Evolutionary conservation across 2,888 invertebrate genomes (phyloP), one percentile per base, ranked within the genome.

Genomic region (Rhaphigaster nebulosa): DNA sequence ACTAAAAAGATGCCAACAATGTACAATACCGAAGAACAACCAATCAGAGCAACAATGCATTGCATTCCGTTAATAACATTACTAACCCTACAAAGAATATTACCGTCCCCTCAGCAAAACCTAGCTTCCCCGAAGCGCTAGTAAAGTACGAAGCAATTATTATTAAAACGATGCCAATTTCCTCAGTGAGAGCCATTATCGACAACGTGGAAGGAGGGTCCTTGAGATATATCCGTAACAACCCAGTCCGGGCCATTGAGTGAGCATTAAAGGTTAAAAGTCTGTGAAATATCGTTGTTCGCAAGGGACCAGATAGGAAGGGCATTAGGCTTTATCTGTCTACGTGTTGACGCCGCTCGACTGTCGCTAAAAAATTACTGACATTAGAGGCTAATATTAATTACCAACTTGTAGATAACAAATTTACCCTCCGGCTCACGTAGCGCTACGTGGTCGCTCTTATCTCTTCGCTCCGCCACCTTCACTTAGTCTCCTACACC

Each of bases 191-290:
- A 84, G 84, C 45, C 84, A 84, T 84, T 84, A 84, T 80, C 38
- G 80, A 38, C 26, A 26, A 34, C 76, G 76, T 1, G 41, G 80
- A 41, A 50, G 45, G 45, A 45, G 45, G n/a, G 45, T 84, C 84
- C 84, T 84, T 45, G 84, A 84, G 84, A 45, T 41, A 45, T 80
- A 84, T 84, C 84, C n/a, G 84, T 84, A 84, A 84, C 84, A 50
- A 84, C 45, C 45, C 84, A 15, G 26, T 45, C 45, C 84, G 45
- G n/a, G 84, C 45, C 84, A 84, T 84, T 45, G 84, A 45, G 84
- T 50, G 84, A n/a, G 45, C 45, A 84, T 84, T 84, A 84, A 84
- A 84, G 84, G 84, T 26, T 84, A 84, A 84, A 84, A 84, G 84
- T 84, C 84, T 84, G 84, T 84, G 84, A 84, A 84, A 84, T 84